These are phyloP conservation scores for Apis laboriosa DNA, from an alignment of 1,140 invertebrate genomes.

Conservation along the genomic window DNA sequence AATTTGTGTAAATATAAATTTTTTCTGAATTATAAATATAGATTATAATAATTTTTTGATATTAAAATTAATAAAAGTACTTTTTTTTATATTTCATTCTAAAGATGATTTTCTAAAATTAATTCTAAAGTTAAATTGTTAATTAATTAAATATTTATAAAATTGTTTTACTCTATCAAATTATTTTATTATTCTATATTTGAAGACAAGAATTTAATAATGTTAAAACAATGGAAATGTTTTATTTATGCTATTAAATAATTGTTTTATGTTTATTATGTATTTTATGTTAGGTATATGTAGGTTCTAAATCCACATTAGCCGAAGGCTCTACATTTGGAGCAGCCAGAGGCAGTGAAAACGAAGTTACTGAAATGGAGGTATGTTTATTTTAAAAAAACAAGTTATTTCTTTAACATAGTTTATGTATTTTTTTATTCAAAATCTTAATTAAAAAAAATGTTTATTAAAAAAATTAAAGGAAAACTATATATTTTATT, in stretches of 20 bases:
- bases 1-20: conserved; percentile 22
- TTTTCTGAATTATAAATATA: conserved; percentile 2
- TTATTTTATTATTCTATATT: background rate
- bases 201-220: background rate
- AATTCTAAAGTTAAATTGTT: conserved; percentile 12
- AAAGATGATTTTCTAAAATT: conserved; percentile 60
- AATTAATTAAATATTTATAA: background rate
- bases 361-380: conserved; percentile 77
- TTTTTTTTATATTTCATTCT: conserved; percentile 63
- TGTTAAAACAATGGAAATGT: background rate
- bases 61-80: conserved; percentile 47
- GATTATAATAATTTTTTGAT: conserved; percentile 48
- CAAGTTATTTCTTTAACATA: conserved; percentile 37
- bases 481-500: background rate
- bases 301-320: conserved; percentile 78
- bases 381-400: conserved; percentile 68
- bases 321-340: conserved; percentile 76
- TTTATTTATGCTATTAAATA: conserved; percentile 42
- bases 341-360: conserved; percentile 73
- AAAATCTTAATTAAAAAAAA: background rate
- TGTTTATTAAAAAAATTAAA: background rate
- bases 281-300: conserved; percentile 75
- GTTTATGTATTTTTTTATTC: background rate
- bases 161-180: background rate
- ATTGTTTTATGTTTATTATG: conserved; percentile 16